These are phyloP conservation scores for Cricetomys ansorgei DNA, from an alignment of 2,113 vertebrate species.

Conservation along the genomic window DNA sequence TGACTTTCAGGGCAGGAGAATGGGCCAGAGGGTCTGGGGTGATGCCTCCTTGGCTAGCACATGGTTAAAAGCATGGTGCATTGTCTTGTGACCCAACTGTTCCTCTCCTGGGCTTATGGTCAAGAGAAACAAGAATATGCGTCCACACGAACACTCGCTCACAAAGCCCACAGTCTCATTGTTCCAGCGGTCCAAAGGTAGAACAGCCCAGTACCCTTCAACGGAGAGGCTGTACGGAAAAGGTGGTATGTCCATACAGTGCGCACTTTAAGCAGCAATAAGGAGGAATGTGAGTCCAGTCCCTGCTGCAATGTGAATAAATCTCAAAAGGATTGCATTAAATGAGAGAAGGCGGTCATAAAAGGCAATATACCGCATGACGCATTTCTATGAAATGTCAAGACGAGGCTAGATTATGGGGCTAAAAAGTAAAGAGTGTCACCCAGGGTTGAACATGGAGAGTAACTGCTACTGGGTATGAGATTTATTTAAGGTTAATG, in stretches of 20 bases:
- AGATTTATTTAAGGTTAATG: neutral
- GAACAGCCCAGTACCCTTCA: neutral
- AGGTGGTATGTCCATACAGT: rapidly evolving
- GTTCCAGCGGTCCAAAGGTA: neutral
- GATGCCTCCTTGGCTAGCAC: neutral
- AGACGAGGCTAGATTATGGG: neutral
- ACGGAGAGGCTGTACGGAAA: neutral
- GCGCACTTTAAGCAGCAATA: neutral
- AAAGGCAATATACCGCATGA: neutral
- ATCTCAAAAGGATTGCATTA: neutral
- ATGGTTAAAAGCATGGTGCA: neutral
- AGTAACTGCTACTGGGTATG: neutral
- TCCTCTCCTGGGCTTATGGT: neutral
- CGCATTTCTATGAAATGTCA: neutral
- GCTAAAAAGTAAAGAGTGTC: neutral
- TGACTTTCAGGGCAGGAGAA: neutral
- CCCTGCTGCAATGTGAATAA: rapidly evolving
- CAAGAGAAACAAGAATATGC: neutral
- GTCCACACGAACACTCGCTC: neutral
- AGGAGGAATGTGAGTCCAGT: neutral
- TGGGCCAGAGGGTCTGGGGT: neutral
- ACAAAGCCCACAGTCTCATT: rapidly evolving
- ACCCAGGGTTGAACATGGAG: neutral
- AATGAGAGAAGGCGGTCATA: neutral
- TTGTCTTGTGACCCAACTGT: neutral